These are phyloP conservation scores for Caenorhabditis sp. DNA, from an alignment of 2,888 invertebrate genomes.

Conservation along the genomic window DNA sequence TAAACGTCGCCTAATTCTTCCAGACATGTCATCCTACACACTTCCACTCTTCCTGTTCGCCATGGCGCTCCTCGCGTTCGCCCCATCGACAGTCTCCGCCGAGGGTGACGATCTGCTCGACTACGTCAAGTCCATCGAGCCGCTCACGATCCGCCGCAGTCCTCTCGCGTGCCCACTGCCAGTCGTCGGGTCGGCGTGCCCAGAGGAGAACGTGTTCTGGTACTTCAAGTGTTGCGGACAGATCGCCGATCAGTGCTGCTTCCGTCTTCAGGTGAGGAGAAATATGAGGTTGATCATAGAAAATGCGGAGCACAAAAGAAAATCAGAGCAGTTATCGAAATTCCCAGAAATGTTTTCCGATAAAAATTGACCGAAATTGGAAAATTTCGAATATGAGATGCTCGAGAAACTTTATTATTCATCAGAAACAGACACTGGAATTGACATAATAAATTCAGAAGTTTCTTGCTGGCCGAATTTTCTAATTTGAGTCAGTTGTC, in stretches of 20 bases:
- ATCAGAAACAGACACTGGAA: too few relatives aligned
- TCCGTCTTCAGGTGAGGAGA: slow-evolving; percentile 73
- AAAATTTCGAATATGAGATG: too few relatives aligned
- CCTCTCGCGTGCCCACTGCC: slow-evolving; percentile 77
- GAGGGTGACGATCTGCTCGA: slow-evolving; percentile 68
- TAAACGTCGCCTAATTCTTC: background rate
- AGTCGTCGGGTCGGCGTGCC: slow-evolving; percentile 76
- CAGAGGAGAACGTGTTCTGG: slow-evolving; percentile 78
- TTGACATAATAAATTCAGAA: too few relatives aligned
- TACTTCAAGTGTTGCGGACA: slow-evolving; percentile 80
- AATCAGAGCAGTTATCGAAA: too few relatives aligned
- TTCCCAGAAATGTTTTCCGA: too few relatives aligned
- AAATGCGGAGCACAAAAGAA: too few relatives aligned
- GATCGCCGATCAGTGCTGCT: slow-evolving; percentile 74
- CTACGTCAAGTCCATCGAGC: slow-evolving; percentile 64
- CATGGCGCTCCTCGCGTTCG: slow-evolving; percentile 51
- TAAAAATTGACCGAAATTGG: too few relatives aligned
- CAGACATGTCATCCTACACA: slow-evolving; percentile 59
- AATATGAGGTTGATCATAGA: too few relatives aligned
- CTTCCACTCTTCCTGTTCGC: slow-evolving; percentile 60
- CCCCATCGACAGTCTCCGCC: slow-evolving; percentile 43
- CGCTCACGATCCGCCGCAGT: slow-evolving; percentile 61
- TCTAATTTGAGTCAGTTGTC: too few relatives aligned
- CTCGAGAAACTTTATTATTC: too few relatives aligned
- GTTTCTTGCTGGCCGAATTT: too few relatives aligned